Evolutionary conservation across 2,888 invertebrate species (phyloP), one percentile per base, ranked within the genome.

Genomic region (Eueremaeus valkanovi): DNA sequence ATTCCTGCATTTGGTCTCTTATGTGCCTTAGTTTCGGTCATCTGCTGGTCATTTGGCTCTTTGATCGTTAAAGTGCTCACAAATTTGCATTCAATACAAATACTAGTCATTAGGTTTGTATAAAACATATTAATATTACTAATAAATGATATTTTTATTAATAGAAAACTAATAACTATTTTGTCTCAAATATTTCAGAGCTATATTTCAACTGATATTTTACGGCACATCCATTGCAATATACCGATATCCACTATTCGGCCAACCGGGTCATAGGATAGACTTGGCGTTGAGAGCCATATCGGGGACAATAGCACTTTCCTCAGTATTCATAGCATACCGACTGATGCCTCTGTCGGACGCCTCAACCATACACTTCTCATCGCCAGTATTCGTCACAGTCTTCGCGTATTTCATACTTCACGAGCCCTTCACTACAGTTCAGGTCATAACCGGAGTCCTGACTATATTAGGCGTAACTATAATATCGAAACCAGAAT

Each of bases 41-140:
- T 75, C n/a, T 75, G 75, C 29, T 75, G 40, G 51, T 75, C 75
- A 11, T 33, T 75, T 21, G 55, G 55, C 33, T 72, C 75, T 18
- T 36, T 75, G n/a, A 75, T 75, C 21, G 75, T 75, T 29, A 75
- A 72, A 63, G 11, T 72, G 21, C 33, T 75, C 1, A 75, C 75
- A 11, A 61, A 75, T 36, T 31, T 72, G 18, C 75, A 72, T 63
- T 72, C 75, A 21, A 40, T 75, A 11, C 55, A 75, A 33, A 75
- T 75, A 21, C 58, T 75, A 42, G 75, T 58, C 31, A 72, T 75
- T 21, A 75, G 75, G 75, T 75, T 31, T 40, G 74, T 74, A 51
- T 29, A 73, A 45, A n/a, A 36, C 11, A 36, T 36, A 36, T 36
- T 51, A n/a, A n/a, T 66, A 33, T 73, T 58, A 58, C 16, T 45